Percentiles rank a stretch among this genome's conserved stretches.
Conservation (phyloP, 2,113 vertebrate genomes). For the Chloebia gouldiae region DNA sequence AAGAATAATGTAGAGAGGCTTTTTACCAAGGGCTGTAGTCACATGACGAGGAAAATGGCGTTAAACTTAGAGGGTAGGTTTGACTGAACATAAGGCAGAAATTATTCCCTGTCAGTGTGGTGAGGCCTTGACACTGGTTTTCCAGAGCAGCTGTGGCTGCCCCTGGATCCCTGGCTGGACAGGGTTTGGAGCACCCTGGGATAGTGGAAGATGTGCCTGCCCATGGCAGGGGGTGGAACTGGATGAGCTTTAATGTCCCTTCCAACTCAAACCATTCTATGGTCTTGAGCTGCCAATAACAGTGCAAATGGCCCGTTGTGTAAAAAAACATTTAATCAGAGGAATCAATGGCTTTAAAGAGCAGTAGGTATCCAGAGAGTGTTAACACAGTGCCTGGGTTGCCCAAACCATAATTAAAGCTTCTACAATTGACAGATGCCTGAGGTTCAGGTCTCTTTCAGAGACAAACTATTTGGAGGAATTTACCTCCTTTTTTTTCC, state of each 20-base stretch:
- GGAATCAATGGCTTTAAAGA: not conserved
- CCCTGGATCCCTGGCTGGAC: not conserved
- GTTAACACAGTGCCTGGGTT: not conserved
- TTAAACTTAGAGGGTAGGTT: not conserved
- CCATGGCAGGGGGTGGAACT: rapidly evolving
- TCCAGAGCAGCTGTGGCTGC: not conserved
- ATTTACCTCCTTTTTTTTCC: not conserved
- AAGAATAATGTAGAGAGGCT: not conserved
- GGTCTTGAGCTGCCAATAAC: not conserved
- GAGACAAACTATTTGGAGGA: not conserved
- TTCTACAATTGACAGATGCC: not conserved
- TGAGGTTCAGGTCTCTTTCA: not conserved
- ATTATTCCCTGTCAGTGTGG: rapidly evolving
- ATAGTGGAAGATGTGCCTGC: rapidly evolving
- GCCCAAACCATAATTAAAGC: not conserved
- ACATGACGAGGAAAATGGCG: not conserved
- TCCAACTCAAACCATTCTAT: not conserved
- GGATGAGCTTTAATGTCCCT: rapidly evolving
- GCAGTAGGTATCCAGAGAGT: not conserved
- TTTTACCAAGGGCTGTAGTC: not conserved
- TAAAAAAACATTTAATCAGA: not conserved
- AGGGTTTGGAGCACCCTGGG: rapidly evolving
- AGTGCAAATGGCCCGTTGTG: rapidly evolving
- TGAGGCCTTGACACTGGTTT: rapidly evolving
- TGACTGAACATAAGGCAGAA: not conserved